Evolutionary conservation across 2,113 vertebrate genomes (phyloP), one percentile per base, ranked within the genome.

Genomic region (Neotoma lepida): DNA sequence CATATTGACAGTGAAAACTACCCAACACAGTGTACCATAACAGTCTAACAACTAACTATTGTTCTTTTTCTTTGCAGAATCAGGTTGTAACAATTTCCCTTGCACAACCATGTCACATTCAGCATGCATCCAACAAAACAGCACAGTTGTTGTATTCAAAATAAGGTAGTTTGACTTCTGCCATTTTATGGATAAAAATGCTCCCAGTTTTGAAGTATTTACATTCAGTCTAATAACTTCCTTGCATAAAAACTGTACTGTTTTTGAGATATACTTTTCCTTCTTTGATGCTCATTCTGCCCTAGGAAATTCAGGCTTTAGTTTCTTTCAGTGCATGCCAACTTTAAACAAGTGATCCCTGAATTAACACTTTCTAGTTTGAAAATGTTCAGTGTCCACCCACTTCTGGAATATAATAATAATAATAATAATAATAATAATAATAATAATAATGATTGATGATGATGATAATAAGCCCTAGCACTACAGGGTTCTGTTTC

Each of bases 301-400:
- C 73, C 68, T 44, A 73, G 33, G 14, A 41, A 63, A 85, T 88
- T 51, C 68, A 41, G 74, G 30, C 35, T 76, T 95, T 91, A 39
- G 7, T 0, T 20, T n/a, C 46, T 9, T 58, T 8, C 7, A 41
- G 9, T n/a, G 58, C 17, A 2, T 46, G 13, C 2, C 94, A 96
- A 92, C 30, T 41, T 88, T 73, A 90, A 24, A 7, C 56, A 81
- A 90, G 61, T 46, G 26, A 26, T 86, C 13, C 81, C 82, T 64
- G 85, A 86, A 51, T 85, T 14, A 91, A 4, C 24, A 94, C 81
- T 93, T 94, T 51, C 73, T 86, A 63, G 7, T 82, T 91, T 66
- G 22, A 90, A 51, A 95, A 44, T 24, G 3, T 84, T 95, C 80
- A 91, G 2, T 87, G 80, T 94, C 63, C 78, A 89, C 80, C 73